Evolutionary conservation across 2,113 vertebrate species (phyloP).

Genomic region (Arenaria interpres): DNA sequence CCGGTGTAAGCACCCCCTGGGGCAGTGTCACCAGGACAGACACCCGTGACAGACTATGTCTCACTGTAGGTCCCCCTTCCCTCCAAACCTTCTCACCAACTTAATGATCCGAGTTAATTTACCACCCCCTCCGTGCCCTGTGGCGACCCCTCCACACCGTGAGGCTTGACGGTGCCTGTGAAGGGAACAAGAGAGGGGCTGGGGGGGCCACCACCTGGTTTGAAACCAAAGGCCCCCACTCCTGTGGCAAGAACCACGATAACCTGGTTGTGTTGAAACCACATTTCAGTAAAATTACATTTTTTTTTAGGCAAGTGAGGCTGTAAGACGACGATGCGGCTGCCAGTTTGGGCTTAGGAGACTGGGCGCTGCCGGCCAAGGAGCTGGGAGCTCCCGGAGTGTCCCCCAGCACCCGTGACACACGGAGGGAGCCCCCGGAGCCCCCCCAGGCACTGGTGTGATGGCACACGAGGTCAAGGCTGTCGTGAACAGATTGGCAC

Average conservation of each 20-base stretch:
- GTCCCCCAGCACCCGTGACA: background rate
- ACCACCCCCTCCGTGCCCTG: background rate
- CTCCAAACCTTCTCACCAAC: background rate
- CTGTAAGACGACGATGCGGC: background rate
- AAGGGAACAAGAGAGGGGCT: accelerated
- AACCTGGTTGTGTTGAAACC: background rate
- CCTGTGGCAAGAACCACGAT: background rate
- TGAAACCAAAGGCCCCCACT: background rate
- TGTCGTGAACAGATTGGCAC: background rate
- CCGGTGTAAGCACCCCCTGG: accelerated
- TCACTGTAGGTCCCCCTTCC: background rate
- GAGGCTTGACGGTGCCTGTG: background rate
- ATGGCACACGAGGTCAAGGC: background rate
- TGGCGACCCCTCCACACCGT: accelerated
- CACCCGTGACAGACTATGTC: background rate
- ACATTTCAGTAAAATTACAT: background rate
- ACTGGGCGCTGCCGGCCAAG: accelerated
- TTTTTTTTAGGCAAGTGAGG: background rate
- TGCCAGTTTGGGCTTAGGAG: background rate
- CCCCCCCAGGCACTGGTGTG: background rate
- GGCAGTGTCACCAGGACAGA: background rate
- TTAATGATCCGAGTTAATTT: background rate
- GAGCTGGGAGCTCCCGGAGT: background rate
- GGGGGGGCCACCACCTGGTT: accelerated
- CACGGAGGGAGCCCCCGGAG: accelerated